phyloP scores from a whole-genome alignment of 2,888 invertebrate species.

The Eurytoma californica region DNA sequence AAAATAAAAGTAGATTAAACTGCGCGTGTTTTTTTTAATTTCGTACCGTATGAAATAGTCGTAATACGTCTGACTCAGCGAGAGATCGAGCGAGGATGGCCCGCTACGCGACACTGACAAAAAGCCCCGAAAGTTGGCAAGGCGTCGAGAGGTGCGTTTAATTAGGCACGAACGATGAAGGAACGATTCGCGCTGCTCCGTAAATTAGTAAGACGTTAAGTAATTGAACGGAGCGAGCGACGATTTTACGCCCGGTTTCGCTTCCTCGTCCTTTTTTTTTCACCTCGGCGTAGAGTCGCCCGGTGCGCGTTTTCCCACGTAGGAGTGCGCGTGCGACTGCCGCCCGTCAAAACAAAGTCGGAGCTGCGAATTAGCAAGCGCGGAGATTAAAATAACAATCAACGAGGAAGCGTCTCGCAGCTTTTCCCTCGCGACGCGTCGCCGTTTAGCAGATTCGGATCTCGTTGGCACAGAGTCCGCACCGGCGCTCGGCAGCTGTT shows the following conservation, averaged over 20 bases:
- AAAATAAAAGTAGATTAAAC: no score
- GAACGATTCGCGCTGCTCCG: conserved; percentile 6
- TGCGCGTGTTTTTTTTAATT: no score
- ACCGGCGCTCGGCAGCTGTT: no score
- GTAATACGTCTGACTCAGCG: no score
- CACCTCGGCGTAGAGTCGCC: background rate
- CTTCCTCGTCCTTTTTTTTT: conserved; percentile 30
- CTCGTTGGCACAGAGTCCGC: no score
- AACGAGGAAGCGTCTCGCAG: background rate
- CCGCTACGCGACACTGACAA: background rate
- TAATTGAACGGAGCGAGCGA: conserved; percentile 39
- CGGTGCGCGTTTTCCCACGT: conserved; percentile 23
- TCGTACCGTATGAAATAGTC: no score
- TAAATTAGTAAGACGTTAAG: conserved; percentile 49
- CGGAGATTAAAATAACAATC: conserved; percentile 50
- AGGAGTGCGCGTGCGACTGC: conserved; percentile 26
- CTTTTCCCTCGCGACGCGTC: no score
- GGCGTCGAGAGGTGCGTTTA: conserved; percentile 16
- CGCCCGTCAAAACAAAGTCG: conserved; percentile 44
- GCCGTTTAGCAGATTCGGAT: conserved; percentile 3
- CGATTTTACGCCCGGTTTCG: conserved; percentile 31
- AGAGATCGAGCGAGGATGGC: background rate
- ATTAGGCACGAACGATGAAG: conserved; percentile 18
- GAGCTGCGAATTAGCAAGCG: background rate
- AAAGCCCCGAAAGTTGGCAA: conserved; percentile 4